Conservation (phyloP, 2,113 vertebrate species). For the Myrmecophaga tridactyla region DNA sequence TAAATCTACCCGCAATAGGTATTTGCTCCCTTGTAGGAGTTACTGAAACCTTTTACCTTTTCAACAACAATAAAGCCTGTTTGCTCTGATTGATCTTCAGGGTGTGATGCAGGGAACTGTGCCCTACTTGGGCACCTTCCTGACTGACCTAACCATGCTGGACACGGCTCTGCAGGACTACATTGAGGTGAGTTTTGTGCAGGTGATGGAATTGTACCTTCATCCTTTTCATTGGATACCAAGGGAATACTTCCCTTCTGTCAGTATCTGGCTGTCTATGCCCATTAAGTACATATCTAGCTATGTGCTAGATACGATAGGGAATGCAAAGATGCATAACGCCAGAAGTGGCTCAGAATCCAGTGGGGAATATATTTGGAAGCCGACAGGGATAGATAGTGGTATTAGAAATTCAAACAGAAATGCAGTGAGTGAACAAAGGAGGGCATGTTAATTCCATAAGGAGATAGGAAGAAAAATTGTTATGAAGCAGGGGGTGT, state of each 20-base stretch:
- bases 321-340: not conserved
- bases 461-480: not conserved
- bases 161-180: conserved; percentile 93
- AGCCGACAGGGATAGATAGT: not conserved
- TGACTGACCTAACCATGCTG: conserved; percentile 94
- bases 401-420: not conserved
- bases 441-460: not conserved
- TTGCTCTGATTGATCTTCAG: conserved; percentile 78
- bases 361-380: not conserved
- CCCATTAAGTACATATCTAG: no score
- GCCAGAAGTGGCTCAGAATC: not conserved
- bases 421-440: not conserved
- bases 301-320: not conserved
- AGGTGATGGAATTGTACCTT: rapidly evolving
- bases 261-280: not conserved
- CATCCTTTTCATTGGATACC: not conserved
- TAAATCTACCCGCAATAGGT: not conserved
- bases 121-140: conserved; percentile 94
- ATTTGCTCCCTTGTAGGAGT: not conserved
- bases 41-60: not conserved
- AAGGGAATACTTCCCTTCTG: not conserved
- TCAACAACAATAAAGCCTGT: not conserved
- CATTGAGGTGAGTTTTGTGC: conserved; percentile 85
- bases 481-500: not conserved
- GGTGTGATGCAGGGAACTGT: conserved; percentile 97